Percentiles rank a stretch among this genome's conserved stretches.
Conservation (phyloP, 2,888 invertebrate genomes). For the Nephrocerus scutellatus region DNA sequence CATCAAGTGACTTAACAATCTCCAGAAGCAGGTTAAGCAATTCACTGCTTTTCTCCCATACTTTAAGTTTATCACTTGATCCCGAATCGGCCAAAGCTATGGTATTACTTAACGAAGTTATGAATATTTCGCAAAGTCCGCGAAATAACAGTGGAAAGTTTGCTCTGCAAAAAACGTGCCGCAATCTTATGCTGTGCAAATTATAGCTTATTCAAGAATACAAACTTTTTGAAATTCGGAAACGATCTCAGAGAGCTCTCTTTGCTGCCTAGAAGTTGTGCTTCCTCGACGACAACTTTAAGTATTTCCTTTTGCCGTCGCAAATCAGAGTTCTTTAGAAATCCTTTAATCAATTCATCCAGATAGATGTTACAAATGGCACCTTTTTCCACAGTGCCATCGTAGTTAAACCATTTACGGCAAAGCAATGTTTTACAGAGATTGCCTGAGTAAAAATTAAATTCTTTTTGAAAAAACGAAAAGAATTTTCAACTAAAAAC, state of each 20-base stretch:
- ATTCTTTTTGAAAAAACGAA: not conserved
- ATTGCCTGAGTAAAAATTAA: conserved; percentile 32
- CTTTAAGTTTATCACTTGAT: conserved; percentile 52
- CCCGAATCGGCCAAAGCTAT: conserved; percentile 52
- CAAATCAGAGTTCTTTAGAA: conserved; percentile 55
- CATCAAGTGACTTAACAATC: conserved; percentile 59
- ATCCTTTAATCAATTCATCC: conserved; percentile 59
- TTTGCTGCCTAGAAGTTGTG: conserved; percentile 51
- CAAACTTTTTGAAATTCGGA: conserved; percentile 57
- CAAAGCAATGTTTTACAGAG: conserved; percentile 54
- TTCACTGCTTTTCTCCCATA: conserved; percentile 60
- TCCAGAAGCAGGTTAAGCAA: conserved; percentile 59
- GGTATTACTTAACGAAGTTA: conserved; percentile 52
- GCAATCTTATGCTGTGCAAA: no score
- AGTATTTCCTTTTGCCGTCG: conserved; percentile 55
- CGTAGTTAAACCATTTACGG: conserved; percentile 61
- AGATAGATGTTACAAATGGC: conserved; percentile 57
- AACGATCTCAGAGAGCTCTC: conserved; percentile 56
- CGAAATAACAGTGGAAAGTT: conserved; percentile 64
- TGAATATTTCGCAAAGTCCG: conserved; percentile 57
- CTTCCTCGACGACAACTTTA: conserved; percentile 53
- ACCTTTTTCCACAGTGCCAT: conserved; percentile 60
- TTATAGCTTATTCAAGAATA: conserved; percentile 2
- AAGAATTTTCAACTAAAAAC: no score
- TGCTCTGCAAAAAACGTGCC: conserved; percentile 38